Conservation (phyloP, 1,140 invertebrate species). For the Telenomus remus region DNA sequence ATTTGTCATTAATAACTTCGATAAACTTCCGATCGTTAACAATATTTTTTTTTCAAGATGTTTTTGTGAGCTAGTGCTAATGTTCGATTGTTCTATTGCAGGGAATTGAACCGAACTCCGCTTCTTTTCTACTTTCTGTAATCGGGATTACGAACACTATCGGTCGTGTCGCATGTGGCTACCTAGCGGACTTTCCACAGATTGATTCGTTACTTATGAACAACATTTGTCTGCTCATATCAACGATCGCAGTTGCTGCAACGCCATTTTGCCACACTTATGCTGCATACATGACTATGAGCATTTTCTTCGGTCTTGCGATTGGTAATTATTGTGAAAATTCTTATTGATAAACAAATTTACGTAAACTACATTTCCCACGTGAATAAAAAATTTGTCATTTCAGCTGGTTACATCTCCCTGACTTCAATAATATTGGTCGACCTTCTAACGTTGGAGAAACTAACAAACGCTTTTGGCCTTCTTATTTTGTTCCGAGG, state of each 20-base stretch:
- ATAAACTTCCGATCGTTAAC: no score
- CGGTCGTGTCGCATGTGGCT: slow-evolving; percentile 91
- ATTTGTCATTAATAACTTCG: no score
- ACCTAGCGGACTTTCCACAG: slow-evolving; percentile 88
- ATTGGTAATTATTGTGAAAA: slow-evolving; percentile 86
- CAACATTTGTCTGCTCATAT: slow-evolving; percentile 93
- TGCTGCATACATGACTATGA: slow-evolving; percentile 84
- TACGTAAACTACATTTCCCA: no score
- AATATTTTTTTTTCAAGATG: neutral
- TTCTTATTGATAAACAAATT: no score
- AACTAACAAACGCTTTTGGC: slow-evolving; percentile 97
- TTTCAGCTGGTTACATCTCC: slow-evolving; percentile 95
- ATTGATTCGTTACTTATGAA: slow-evolving; percentile 95
- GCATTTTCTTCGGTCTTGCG: slow-evolving; percentile 95
- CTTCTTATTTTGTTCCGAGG: slow-evolving; percentile 96
- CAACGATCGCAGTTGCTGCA: slow-evolving; percentile 88
- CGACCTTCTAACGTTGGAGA: slow-evolving; percentile 95
- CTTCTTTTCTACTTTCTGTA: slow-evolving; percentile 92
- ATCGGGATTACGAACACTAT: slow-evolving; percentile 97
- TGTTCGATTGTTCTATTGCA: slow-evolving; percentile 69
- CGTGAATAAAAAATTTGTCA: no score
- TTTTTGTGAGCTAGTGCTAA: neutral
- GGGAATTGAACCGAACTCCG: slow-evolving; percentile 84
- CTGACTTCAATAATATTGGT: slow-evolving; percentile 98
- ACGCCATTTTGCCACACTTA: slow-evolving; percentile 91